phyloP scores from a whole-genome alignment of 1,140 invertebrate species.

The Manduca sexta region DNA sequence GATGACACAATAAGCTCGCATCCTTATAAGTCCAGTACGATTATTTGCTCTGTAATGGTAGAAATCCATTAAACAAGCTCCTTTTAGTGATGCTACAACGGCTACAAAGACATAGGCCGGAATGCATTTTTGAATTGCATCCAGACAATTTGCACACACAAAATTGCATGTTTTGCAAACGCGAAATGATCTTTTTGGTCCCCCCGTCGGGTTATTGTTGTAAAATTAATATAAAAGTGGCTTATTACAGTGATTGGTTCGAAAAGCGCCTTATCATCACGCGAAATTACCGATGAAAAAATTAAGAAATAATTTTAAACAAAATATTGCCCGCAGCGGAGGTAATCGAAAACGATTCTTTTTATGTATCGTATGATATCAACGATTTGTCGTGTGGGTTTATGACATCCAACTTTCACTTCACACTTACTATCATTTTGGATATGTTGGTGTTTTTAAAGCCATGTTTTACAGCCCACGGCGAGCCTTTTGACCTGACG shows the following conservation, averaged over 20 bases:
- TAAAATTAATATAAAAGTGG: neutral
- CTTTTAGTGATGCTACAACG: constrained; percentile 69
- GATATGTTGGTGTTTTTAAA: constrained; percentile 6
- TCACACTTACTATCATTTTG: no score
- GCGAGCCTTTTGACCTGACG: constrained; percentile 16
- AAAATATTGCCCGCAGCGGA: no score
- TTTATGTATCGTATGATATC: no score
- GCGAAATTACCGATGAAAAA: no score
- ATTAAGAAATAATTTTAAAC: no score
- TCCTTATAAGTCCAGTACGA: constrained; percentile 53
- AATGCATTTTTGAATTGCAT: constrained; percentile 66
- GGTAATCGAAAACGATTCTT: no score
- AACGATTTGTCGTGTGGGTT: no score
- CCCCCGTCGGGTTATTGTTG: neutral
- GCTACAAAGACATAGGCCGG: constrained; percentile 48
- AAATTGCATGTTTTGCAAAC: constrained; percentile 47
- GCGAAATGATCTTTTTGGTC: constrained; percentile 9
- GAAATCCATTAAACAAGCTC: constrained; percentile 71
- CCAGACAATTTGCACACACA: constrained; percentile 51
- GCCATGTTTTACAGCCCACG: constrained; percentile 9
- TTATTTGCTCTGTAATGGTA: constrained; percentile 71
- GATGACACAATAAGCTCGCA: constrained; percentile 18
- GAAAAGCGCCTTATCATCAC: no score
- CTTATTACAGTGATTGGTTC: no score
- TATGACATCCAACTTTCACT: no score